These are phyloP conservation scores for Chondrilla cf. caribensis DNA, from an alignment of 37 sponge, comb jelly and placozoan species.

Conservation along the genomic window DNA sequence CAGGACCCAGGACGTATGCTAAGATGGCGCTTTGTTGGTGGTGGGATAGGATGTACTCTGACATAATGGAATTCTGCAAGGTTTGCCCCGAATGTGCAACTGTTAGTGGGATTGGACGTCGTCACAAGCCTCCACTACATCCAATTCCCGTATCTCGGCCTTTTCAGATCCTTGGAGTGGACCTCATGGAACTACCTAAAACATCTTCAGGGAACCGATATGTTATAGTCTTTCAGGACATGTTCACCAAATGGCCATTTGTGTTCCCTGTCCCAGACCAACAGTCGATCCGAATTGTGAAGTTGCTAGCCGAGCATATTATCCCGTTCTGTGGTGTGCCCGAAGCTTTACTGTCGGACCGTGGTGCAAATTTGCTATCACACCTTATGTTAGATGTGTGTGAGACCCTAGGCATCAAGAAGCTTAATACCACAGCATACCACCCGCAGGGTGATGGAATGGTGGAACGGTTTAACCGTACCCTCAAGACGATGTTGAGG, in stretches of 20 bases:
- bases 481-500: background rate
- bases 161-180: constrained; percentile 54
- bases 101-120: constrained; percentile 30
- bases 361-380: constrained; percentile 9
- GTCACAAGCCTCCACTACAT: constrained; percentile 28
- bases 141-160: constrained; percentile 46
- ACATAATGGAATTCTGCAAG: constrained; percentile 16
- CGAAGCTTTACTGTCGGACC: background rate
- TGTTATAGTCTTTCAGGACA: constrained; percentile 52
- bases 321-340: constrained; percentile 4
- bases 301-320: constrained; percentile 31
- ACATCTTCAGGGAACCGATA: constrained; percentile 39
- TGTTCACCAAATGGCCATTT: constrained; percentile 61
- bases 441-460: constrained; percentile 23
- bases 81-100: constrained; percentile 52
- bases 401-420: constrained; percentile 7
- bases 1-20: constrained; percentile 29
- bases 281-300: constrained; percentile 33
- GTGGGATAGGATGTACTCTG: constrained; percentile 55
- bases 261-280: constrained; percentile 57
- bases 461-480: background rate
- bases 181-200: constrained; percentile 50
- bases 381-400: constrained; percentile 21
- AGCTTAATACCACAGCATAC: constrained; percentile 17
- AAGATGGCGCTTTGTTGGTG: constrained; percentile 31